These are phyloP conservation scores for Nemopilema nomurai DNA, from an alignment of 30 jellyfish, hydroid and myxozoan species.

Conservation along the genomic window DNA sequence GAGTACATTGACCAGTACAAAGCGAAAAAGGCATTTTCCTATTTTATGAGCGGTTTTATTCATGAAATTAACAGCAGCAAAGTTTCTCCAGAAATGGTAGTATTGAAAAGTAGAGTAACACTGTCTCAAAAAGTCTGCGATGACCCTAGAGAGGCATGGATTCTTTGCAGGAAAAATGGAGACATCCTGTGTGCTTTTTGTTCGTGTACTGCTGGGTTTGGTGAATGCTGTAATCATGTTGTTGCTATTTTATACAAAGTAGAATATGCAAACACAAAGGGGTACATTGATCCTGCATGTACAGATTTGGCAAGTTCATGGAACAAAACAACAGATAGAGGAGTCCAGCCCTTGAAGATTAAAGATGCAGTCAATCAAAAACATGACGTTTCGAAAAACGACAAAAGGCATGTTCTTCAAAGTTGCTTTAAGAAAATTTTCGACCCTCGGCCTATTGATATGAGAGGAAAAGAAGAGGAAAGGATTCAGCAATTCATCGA, in stretches of 20 bases:
- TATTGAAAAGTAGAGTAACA: constrained; percentile 1
- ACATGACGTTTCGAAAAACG: not conserved
- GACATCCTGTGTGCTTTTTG: constrained; percentile 21
- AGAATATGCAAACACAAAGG: not conserved
- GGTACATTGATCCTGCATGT: constrained; percentile 22
- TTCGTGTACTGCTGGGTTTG: constrained; percentile 20
- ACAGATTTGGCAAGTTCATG: constrained; percentile 17
- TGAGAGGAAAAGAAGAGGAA: constrained; percentile 9
- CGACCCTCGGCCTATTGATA: constrained; percentile 19
- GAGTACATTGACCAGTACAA: not conserved
- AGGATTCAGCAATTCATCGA: not conserved
- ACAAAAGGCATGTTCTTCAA: constrained; percentile 5
- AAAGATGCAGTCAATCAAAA: not conserved
- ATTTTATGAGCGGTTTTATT: constrained; percentile 1
- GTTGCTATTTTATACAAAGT: constrained; percentile 21
- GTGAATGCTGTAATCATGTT: constrained; percentile 33
- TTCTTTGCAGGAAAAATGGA: not conserved
- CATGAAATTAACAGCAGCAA: no score
- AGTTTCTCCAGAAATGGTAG: no score
- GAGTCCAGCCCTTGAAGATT: not conserved
- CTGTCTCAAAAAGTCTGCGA: constrained; percentile 22
- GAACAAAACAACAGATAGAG: constrained; percentile 11
- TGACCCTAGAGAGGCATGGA: constrained; percentile 14
- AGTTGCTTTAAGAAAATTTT: constrained; percentile 7
- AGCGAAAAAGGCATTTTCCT: not conserved